Evolutionary conservation across 2,888 invertebrate genomes (phyloP).

Genomic region (Nomada ferruginata): DNA sequence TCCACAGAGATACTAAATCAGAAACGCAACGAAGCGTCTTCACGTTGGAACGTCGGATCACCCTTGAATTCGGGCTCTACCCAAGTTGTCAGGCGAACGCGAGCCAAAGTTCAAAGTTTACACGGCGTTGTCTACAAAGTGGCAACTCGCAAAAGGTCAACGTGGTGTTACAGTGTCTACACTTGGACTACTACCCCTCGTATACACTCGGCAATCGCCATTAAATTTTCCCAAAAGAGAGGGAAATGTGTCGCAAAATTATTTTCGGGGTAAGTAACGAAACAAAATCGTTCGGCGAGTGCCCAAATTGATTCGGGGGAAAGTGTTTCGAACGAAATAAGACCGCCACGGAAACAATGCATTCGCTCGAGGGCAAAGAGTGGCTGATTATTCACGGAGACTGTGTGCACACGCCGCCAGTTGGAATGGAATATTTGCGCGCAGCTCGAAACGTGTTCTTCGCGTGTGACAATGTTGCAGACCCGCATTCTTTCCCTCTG

Average conservation of each 20-base stretch:
- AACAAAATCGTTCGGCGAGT: too few relatives aligned
- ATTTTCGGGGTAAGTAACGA: too few relatives aligned
- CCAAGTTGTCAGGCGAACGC: constrained; percentile 52
- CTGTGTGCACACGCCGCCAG: constrained; percentile 21
- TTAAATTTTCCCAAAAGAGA: not conserved
- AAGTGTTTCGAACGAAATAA: too few relatives aligned
- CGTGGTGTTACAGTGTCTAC: not conserved
- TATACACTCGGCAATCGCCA: not conserved
- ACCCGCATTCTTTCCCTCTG: constrained; percentile 49
- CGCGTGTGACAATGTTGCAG: constrained; percentile 30
- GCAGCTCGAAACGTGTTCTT: constrained; percentile 29
- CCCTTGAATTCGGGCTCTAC: constrained; percentile 64
- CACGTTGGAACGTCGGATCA: constrained; percentile 68
- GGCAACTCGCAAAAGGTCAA: constrained; percentile 46
- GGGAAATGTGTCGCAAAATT: too few relatives aligned
- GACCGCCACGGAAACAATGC: too few relatives aligned
- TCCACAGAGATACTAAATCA: constrained; percentile 76
- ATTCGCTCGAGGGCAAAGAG: constrained; percentile 9
- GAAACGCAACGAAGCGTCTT: constrained; percentile 80
- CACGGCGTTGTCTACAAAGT: constrained; percentile 50
- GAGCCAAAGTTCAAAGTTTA: constrained; percentile 55
- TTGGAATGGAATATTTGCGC: constrained; percentile 42
- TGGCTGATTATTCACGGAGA: constrained; percentile 19
- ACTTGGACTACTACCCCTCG: not conserved
- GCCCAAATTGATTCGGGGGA: too few relatives aligned